phyloP scores from a whole-genome alignment of 2,797 vertebrate genomes.

The Buphagus erythrorhynchus region DNA sequence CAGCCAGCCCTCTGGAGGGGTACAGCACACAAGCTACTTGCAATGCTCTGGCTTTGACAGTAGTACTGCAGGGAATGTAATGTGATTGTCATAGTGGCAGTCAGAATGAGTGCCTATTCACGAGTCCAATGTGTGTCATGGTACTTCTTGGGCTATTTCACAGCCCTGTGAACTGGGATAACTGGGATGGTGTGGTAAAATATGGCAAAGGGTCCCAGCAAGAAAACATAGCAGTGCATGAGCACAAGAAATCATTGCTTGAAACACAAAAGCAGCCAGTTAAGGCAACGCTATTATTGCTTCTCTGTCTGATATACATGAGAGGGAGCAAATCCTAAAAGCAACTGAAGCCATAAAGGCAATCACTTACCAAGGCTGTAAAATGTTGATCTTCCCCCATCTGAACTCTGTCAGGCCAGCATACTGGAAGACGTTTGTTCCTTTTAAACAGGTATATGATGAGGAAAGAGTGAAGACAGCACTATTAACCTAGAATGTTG shows the following conservation, averaged over 20 bases:
- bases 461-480: conserved; percentile 17
- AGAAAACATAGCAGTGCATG: background rate
- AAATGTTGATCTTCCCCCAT: conserved; percentile 39
- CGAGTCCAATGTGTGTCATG: background rate
- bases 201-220: background rate
- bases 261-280: conserved; percentile 1
- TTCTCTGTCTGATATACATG: background rate
- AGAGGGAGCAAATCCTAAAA: conserved; percentile 36
- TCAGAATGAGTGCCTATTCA: background rate
- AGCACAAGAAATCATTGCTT: background rate
- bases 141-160: background rate
- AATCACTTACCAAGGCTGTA: conserved; percentile 19
- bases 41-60: background rate
- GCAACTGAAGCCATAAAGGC: conserved; percentile 13
- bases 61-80: background rate
- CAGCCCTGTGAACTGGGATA: background rate
- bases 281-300: background rate
- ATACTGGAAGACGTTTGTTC: conserved; percentile 18
- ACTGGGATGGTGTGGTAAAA: background rate
- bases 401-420: background rate
- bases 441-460: conserved; percentile 29
- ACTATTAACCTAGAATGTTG: conserved; percentile 7
- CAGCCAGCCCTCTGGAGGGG: background rate
- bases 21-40: background rate
- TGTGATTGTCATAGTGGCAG: background rate